phyloP scores from a whole-genome alignment of 2,888 invertebrate genomes.

The Pseudococcus longispinus region DNA sequence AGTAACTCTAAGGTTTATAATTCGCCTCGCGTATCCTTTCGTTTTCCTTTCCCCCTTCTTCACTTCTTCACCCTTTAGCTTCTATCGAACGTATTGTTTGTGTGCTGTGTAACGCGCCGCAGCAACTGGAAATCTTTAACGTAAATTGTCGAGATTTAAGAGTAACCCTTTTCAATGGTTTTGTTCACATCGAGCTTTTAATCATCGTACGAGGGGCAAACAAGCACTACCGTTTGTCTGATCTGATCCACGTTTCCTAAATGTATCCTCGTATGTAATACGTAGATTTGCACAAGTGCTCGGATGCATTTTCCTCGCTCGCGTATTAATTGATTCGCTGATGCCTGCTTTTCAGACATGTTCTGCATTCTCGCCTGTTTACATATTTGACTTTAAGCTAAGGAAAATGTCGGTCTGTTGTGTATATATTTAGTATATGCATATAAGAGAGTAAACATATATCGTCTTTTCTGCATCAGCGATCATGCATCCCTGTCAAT shows the following conservation, averaged over 20 bases:
- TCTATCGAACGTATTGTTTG: neutral
- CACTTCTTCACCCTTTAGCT: neutral
- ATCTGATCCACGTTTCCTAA: neutral
- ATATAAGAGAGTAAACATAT: neutral
- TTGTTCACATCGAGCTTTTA: neutral
- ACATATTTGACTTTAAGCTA: neutral
- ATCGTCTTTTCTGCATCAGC: neutral
- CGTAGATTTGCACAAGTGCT: neutral
- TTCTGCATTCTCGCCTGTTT: neutral
- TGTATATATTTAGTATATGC: neutral
- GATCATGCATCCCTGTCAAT: neutral
- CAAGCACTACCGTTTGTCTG: neutral
- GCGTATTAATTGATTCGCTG: neutral
- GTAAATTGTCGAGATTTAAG: conserved; percentile 25
- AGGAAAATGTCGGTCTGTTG: neutral
- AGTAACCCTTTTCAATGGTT: conserved; percentile 17
- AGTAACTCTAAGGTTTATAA: conserved; percentile 25
- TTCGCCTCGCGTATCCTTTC: conserved; percentile 18
- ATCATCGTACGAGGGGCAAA: neutral
- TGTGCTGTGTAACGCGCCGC: neutral
- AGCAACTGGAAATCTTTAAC: neutral
- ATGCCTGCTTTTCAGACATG: neutral
- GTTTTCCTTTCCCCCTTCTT: neutral
- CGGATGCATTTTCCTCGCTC: neutral
- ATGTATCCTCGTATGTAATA: neutral